A percentile compares a stretch with the other conserved stretches of the same genome.
Evolutionary conservation across 2,797 vertebrate species (phyloP).

Genomic region (Sebastes matsubarae): DNA sequence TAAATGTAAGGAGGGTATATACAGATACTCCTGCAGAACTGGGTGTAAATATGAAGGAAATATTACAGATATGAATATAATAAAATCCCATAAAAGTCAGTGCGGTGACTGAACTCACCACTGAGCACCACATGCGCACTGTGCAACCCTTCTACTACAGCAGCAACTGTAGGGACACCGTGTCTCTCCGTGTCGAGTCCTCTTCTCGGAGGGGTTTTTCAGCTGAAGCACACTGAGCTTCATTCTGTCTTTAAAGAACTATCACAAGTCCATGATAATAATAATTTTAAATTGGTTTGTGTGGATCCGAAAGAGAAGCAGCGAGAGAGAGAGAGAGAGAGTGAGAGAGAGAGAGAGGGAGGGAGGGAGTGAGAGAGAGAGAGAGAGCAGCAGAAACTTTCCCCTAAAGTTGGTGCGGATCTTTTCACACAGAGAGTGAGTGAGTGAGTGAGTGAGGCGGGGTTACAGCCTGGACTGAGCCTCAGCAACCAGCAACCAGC

Average conservation of each 20-base stretch:
- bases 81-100: not conserved
- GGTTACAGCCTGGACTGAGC: slow-evolving; percentile 87
- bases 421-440: slow-evolving; percentile 83
- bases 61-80: not conserved
- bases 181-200: not conserved
- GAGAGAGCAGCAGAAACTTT: slow-evolving; percentile 76
- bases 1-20: not conserved
- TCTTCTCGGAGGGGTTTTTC: not conserved
- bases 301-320: slow-evolving; percentile 47
- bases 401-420: slow-evolving; percentile 87
- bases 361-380: slow-evolving; percentile 51
- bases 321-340: slow-evolving; percentile 39
- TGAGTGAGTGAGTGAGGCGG: slow-evolving; percentile 86
- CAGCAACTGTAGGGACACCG: not conserved
- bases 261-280: not conserved
- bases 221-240: not conserved
- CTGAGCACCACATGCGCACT: slow-evolving; percentile 5
- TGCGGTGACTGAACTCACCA: slow-evolving; percentile 23
- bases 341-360: slow-evolving; percentile 45
- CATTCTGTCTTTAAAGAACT: not conserved
- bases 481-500: slow-evolving; percentile 19
- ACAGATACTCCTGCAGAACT: not conserved
- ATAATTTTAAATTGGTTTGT: slow-evolving; percentile 16
- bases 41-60: not conserved
- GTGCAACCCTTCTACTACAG: not conserved